Evolutionary conservation across 2,113 vertebrate species (phyloP).

Genomic region (Physeter macrocephalus): DNA sequence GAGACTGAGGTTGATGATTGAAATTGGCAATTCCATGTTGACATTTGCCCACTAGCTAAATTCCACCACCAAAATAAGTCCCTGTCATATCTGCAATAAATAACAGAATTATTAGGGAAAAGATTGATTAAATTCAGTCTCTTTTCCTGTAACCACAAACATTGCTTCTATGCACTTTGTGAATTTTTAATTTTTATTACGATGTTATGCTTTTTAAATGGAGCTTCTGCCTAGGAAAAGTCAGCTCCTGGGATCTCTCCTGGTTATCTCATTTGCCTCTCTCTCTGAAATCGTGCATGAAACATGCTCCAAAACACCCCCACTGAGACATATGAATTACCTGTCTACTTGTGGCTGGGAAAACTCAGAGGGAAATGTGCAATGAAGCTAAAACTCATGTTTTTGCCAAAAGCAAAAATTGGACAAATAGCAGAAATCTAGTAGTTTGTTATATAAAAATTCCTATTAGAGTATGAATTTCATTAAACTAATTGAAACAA

Average conservation of each 20-base stretch:
- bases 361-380: background rate
- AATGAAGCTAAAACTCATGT: slow-evolving; percentile 42
- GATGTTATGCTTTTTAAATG: slow-evolving; percentile 59
- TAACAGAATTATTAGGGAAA: slow-evolving; percentile 47
- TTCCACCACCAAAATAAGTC: slow-evolving; percentile 14
- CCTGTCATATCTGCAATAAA: slow-evolving; percentile 22
- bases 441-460: slow-evolving; percentile 14
- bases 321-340: slow-evolving; percentile 66
- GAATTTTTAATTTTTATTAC: slow-evolving; percentile 62
- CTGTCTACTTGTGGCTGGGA: slow-evolving; percentile 35
- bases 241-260: slow-evolving; percentile 47
- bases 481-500: background rate
- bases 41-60: slow-evolving; percentile 16
- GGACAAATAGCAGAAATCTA: slow-evolving; percentile 15
- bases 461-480: background rate
- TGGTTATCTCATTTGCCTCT: slow-evolving; percentile 65
- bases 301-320: slow-evolving; percentile 53
- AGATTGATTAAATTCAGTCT: background rate
- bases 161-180: slow-evolving; percentile 16
- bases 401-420: slow-evolving; percentile 19
- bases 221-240: slow-evolving; percentile 47
- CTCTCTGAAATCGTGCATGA: slow-evolving; percentile 57
- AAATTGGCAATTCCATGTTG: background rate
- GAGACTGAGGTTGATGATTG: slow-evolving; percentile 37
- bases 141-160: slow-evolving; percentile 31